phyloP scores from a whole-genome alignment of 2,888 invertebrate genomes.

The Acanthacorydalis orientalis region DNA sequence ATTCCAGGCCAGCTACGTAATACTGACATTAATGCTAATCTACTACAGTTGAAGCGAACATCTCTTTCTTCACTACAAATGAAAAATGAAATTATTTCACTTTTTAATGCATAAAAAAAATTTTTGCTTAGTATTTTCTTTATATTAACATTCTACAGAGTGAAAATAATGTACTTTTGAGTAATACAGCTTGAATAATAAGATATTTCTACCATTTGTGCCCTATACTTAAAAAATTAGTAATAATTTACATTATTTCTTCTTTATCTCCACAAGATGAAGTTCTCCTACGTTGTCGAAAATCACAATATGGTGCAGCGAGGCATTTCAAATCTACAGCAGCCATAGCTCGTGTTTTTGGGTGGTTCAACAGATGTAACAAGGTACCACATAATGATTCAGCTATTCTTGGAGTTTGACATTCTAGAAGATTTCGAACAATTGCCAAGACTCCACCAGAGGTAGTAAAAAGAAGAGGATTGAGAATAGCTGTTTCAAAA shows the following conservation, averaged over 20 bases:
- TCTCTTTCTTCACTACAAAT: constrained; percentile 52
- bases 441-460: constrained; percentile 73
- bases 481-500: constrained; percentile 47
- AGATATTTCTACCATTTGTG: neutral
- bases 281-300: constrained; percentile 42
- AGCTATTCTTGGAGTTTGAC: constrained; percentile 74
- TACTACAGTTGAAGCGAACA: constrained; percentile 68
- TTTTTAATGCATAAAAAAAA: neutral
- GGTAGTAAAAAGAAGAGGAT: constrained; percentile 60
- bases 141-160: too few relatives aligned
- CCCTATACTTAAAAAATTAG: too few relatives aligned
- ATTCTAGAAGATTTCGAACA: constrained; percentile 67
- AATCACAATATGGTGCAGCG: constrained; percentile 87
- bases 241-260: neutral
- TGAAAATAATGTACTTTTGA: too few relatives aligned
- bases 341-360: constrained; percentile 57
- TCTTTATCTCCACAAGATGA: neutral
- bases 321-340: constrained; percentile 72
- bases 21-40: constrained; percentile 66
- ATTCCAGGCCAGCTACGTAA: constrained; percentile 86
- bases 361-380: constrained; percentile 70
- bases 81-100: neutral
- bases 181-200: neutral
- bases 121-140: too few relatives aligned
- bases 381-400: constrained; percentile 82